phyloP scores from a whole-genome alignment of 2,797 vertebrate genomes.

The Clarias fuscus region DNA sequence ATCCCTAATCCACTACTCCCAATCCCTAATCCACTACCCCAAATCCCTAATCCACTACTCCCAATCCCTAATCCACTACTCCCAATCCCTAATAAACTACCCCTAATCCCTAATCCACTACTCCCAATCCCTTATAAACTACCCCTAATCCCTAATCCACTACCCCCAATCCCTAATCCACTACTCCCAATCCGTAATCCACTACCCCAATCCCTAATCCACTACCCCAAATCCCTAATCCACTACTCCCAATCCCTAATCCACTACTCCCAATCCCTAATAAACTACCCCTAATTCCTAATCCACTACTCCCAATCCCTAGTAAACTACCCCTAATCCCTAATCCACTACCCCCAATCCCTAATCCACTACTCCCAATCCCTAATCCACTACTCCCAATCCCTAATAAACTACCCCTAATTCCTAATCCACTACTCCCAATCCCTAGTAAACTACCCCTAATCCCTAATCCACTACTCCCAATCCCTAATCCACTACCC shows the following conservation, averaged over 20 bases:
- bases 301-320: too few species aligned
- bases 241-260: too few species aligned
- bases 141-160: too few species aligned
- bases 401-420: not conserved
- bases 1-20: too few species aligned
- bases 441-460: not conserved
- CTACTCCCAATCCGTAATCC: not conserved
- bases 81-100: not conserved
- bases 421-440: not conserved
- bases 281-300: not conserved
- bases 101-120: not conserved
- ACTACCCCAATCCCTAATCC: not conserved
- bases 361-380: not conserved
- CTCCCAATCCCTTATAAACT: not conserved
- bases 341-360: not conserved
- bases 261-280: not conserved
- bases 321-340: not conserved
- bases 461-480: not conserved
- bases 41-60: not conserved
- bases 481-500: not conserved
- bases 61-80: not conserved
- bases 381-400: not conserved
- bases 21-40: not conserved
- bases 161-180: not conserved
- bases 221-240: not conserved